Percentiles rank a stretch among this genome's conserved stretches.
phyloP scores from a whole-genome alignment of 2,113 vertebrate genomes.

The Tenrec ecaudatus region DNA sequence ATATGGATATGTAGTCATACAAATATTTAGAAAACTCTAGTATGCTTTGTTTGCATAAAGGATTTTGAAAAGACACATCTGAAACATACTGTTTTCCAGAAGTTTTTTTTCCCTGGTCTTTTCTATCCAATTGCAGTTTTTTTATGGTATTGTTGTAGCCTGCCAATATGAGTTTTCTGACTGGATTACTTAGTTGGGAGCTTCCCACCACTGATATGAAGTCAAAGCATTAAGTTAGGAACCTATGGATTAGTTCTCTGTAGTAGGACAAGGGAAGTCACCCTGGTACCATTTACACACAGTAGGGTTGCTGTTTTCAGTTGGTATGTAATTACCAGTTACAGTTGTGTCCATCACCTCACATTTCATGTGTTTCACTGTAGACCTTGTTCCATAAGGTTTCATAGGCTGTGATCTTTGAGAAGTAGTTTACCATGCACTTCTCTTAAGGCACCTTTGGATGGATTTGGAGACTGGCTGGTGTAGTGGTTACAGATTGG shows the following conservation, averaged over 20 bases:
- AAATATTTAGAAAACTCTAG: constrained; percentile 60
- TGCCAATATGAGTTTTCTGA: constrained; percentile 54
- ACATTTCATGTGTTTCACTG: not conserved
- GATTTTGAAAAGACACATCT: constrained; percentile 48
- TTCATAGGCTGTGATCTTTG: not conserved
- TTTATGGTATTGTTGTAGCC: constrained; percentile 32
- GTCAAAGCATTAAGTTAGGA: constrained; percentile 51
- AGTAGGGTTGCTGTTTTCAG: not conserved
- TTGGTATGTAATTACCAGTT: not conserved
- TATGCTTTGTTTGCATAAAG: constrained; percentile 63
- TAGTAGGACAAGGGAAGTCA: not conserved
- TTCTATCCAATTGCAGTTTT: constrained; percentile 57
- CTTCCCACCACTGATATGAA: constrained; percentile 53
- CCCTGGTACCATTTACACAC: constrained; percentile 26
- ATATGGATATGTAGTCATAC: constrained; percentile 51
- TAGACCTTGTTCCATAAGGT: not conserved
- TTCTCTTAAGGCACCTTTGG: not conserved
- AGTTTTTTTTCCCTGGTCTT: not conserved
- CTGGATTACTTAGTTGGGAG: constrained; percentile 51
- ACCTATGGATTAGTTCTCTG: constrained; percentile 10
- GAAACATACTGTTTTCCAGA: constrained; percentile 51
- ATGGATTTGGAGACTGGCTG: not conserved
- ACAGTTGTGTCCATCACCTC: not conserved
- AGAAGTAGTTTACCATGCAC: not conserved
- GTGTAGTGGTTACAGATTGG: too few relatives aligned